Percentiles rank a stretch among this genome's conserved stretches.
phyloP scores from a whole-genome alignment of 2,888 invertebrate genomes.

The Acanthoscelides obtectus region DNA sequence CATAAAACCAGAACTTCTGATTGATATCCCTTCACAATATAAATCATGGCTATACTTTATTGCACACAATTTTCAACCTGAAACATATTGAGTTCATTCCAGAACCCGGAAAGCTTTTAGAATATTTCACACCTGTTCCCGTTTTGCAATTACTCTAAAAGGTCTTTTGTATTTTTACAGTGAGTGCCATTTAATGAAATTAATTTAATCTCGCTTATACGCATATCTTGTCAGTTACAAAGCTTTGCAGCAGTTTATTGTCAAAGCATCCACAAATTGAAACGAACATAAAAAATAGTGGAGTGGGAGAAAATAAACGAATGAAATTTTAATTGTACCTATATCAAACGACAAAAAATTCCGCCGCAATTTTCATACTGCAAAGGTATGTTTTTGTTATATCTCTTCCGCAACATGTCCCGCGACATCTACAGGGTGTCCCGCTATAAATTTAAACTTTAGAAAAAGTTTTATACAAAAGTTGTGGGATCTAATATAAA shows the following conservation, averaged over 20 bases:
- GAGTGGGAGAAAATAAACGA: not conserved
- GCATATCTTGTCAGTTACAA: not conserved
- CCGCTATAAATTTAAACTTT: no score
- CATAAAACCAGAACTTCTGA: no score
- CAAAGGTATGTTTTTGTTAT: no score
- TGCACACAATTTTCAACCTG: no score
- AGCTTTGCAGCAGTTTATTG: not conserved
- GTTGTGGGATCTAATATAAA: no score
- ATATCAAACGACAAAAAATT: not conserved
- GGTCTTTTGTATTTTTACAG: not conserved
- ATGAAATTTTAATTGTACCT: not conserved
- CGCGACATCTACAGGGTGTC: no score
- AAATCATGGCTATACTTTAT: no score
- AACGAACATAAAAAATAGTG: not conserved
- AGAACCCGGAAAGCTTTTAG: not conserved
- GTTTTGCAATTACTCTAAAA: not conserved
- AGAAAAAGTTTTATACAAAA: no score
- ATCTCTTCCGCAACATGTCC: no score
- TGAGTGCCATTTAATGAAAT: not conserved
- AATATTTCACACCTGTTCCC: not conserved
- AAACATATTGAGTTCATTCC: not conserved
- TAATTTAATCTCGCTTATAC: not conserved
- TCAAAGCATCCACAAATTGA: not conserved
- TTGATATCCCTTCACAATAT: no score
- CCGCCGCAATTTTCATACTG: not conserved